Evolutionary conservation across 2,797 vertebrate genomes (phyloP).

Genomic region (Euthynnus affinis): DNA sequence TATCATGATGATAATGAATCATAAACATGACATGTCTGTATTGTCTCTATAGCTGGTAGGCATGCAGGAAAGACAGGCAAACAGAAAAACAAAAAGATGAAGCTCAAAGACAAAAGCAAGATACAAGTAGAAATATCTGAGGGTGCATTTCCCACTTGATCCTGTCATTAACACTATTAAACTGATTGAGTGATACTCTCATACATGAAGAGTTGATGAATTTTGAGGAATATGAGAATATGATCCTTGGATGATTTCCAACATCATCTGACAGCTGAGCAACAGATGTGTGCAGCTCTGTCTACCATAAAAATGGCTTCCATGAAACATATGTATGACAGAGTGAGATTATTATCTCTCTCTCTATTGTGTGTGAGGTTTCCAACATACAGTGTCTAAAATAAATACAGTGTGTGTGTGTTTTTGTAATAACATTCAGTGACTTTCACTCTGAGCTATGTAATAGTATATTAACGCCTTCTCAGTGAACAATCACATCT

Average conservation of each 20-base stretch:
- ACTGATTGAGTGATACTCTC: background rate
- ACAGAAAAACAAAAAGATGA: background rate
- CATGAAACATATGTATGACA: background rate
- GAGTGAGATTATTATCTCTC: slow-evolving; percentile 16
- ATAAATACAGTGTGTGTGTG: slow-evolving; percentile 5
- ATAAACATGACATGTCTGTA: background rate
- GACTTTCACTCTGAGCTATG: slow-evolving; percentile 39
- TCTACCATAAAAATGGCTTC: background rate
- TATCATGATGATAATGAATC: background rate
- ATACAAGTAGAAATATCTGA: background rate
- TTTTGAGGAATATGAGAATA: slow-evolving; percentile 5
- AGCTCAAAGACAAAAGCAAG: background rate
- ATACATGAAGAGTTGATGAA: slow-evolving; percentile 1
- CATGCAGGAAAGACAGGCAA: background rate
- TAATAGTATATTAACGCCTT: slow-evolving; percentile 26
- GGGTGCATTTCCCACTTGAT: slow-evolving; percentile 11
- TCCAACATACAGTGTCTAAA: background rate
- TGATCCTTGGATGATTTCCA: slow-evolving; percentile 13
- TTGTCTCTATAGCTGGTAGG: background rate
- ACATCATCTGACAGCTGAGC: slow-evolving; percentile 33
- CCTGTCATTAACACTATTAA: background rate
- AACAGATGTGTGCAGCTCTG: slow-evolving; percentile 8
- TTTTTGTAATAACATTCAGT: slow-evolving; percentile 18
- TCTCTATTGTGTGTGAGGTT: background rate
- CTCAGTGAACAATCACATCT: slow-evolving; percentile 56